Evolutionary conservation across 2,797 vertebrate species (phyloP), one percentile per base, ranked within the genome.

Genomic region (Pseudomugil tenellus): DNA sequence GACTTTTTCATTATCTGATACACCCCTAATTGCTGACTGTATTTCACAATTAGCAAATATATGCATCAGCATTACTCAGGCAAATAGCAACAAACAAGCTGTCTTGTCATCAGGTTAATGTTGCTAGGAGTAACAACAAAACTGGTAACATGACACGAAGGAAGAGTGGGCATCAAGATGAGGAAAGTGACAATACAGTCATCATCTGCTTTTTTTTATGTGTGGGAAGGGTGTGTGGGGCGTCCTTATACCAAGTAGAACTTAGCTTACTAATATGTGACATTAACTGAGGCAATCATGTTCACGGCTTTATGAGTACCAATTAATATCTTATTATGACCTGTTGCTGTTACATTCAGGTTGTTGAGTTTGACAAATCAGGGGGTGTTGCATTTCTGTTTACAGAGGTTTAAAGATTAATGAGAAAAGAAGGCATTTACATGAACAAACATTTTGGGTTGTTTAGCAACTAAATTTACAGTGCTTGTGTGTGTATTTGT

Each of bases 91-190:
- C 72, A 65, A 56, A 70, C 41, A 1, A 21, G 23, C 1, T 19
- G 71, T 72, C 69, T 66, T 2, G 58, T 25, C 5, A 0, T 34
- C 13, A 25, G 59, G 71, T 43, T 29, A 65, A 60, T 28, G 19
- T 62, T 16, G 56, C 29, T 29, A 52, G 74, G 81, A 77, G 72
- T 68, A 89, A 81, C 23, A 39, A 16, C 19, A 46, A 1, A 51
- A 29, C 41, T 35, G 6, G 6, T 56, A 21, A 28, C 2, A 34
- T 66, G 58, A 64, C 16, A 16, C 14, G 11, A 37, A 48, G 8
- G 28, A 34, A 14, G 34, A 70, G 34, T 28, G 25, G 58, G 39
- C 0, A 9, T 34, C 6, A 5, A 70, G 52, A 52, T 14, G 62
- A 26, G 1, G 23, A 64, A 59, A 37, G 10, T n/a, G 29, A 71